Conservation (phyloP, 2,888 invertebrate genomes). For the Drosophila bunnanda region DNA sequence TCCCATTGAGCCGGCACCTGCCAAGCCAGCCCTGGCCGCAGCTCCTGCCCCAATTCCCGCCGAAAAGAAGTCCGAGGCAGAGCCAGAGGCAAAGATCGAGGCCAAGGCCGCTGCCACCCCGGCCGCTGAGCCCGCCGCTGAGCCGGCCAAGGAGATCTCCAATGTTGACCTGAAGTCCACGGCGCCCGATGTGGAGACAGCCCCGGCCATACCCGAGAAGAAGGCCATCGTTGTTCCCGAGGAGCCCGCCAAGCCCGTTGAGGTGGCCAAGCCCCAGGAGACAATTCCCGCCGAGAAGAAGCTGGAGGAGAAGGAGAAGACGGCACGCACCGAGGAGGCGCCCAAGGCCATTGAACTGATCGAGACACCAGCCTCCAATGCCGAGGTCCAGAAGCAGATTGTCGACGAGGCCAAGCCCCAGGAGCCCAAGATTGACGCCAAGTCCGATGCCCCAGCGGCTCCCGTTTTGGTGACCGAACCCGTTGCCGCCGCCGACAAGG, state of each 20-base stretch:
- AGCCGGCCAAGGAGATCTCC: slow-evolving; percentile 45
- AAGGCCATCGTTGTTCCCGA: slow-evolving; percentile 22
- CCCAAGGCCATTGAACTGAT: slow-evolving; percentile 63
- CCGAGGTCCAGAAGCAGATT: slow-evolving; percentile 55
- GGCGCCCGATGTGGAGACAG: slow-evolving; percentile 65
- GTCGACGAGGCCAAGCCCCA: slow-evolving; percentile 61
- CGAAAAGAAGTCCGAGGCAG: slow-evolving; percentile 5
- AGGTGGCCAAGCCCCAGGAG: slow-evolving; percentile 22
- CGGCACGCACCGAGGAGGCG: slow-evolving; percentile 62
- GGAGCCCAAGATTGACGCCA: slow-evolving; percentile 52
- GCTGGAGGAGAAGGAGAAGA: slow-evolving; percentile 44
- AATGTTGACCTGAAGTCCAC: slow-evolving; percentile 50
- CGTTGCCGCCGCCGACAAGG: slow-evolving; percentile 45
- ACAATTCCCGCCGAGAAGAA: slow-evolving; percentile 29
- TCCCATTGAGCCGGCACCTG: slow-evolving; percentile 41
- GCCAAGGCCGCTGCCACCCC: slow-evolving; percentile 5
- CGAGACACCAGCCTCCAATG: slow-evolving; percentile 53
- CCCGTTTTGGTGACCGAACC: slow-evolving; percentile 9
- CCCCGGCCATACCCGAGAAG: slow-evolving; percentile 60
- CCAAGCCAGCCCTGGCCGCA: slow-evolving; percentile 48
- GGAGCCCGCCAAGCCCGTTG: slow-evolving; percentile 28
- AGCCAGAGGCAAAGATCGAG: slow-evolving; percentile 5
- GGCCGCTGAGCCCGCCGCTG: slow-evolving; percentile 17
- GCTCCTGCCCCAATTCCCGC: slow-evolving; percentile 25
- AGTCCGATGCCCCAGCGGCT: slow-evolving; percentile 49